Base-by-base conservation (phyloP, 2,113 vertebrate genomes). In the Nibea albiflora region DNA sequence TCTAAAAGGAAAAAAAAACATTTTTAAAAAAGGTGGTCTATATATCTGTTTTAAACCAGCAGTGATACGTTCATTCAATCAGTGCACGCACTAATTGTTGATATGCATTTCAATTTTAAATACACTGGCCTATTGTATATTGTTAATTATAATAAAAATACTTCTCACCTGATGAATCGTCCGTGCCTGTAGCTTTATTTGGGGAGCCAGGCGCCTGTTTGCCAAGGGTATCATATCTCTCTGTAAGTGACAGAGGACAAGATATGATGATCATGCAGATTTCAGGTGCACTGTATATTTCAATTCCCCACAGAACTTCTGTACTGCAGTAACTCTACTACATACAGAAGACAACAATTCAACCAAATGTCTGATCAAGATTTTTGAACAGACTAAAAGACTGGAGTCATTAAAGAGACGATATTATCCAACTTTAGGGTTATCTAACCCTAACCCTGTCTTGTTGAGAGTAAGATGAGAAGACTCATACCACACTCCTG, bases 1-100 rank as follows among this genome's bases (percentile, higher is more conserved):
- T 80, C 94, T 95, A 52, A 57, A 85, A 76, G 2, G 63, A 7
- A 58, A 44, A n/a, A 74, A n/a, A n/a, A n/a, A n/a, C n/a, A n/a
- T n/a, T n/a, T n/a, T n/a, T n/a, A n/a, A 57, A 49, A 60, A 49
- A 57, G 6, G 4, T 31, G 28, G 17, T 3, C 10, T 57, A 2
- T 4, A 50, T 35, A 5, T 47, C 7, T 39, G 22, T 35, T 35
- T 54, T 69, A 8, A 16, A 66, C 22, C 39, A 28, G 19, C 24
- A 49, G 44, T n/a, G 7, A 15, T 16, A 10, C 8, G 20, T 49
- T 49, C 6, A 69, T 47, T n/a, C 24, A 31, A 31, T 2, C 5
- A 52, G 11, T 11, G 19, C 6, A 2, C 24, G 46, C 2, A 1
- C n/a, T 9, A 78, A 3, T 14, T 44, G 4, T 52, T 54, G 11